Conservation (phyloP, 2,113 vertebrate species). For the Galeopterus variegatus region DNA sequence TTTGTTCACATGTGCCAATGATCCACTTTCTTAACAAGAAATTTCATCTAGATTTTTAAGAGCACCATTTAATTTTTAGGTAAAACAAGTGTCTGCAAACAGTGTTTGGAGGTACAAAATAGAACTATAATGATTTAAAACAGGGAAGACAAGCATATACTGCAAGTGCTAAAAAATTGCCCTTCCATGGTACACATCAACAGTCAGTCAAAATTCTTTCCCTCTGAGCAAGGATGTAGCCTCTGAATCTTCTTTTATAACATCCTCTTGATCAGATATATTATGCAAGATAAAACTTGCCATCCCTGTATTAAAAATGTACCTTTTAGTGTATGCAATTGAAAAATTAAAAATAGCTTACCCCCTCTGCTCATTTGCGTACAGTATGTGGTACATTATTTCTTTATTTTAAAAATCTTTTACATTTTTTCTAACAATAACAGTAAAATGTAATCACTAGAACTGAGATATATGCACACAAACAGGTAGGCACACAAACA, state of each 20-base stretch:
- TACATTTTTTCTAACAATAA: background rate
- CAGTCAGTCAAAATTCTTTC: background rate
- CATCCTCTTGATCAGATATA: background rate
- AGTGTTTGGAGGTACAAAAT: background rate
- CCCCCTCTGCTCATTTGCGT: background rate
- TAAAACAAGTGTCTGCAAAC: background rate
- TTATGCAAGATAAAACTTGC: background rate
- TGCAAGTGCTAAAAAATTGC: background rate
- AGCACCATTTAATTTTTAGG: background rate
- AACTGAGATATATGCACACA: background rate
- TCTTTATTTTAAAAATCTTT: background rate
- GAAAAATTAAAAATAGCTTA: background rate
- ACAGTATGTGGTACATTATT: background rate
- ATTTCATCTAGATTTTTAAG: background rate
- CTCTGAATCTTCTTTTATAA: background rate
- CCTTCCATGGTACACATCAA: too few species aligned
- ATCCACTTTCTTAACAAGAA: background rate
- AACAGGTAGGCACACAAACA: background rate
- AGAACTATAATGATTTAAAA: background rate
- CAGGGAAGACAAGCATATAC: background rate
- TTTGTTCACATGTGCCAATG: background rate
- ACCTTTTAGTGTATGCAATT: background rate
- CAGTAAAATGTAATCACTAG: background rate
- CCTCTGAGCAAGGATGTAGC: background rate
- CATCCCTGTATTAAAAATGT: background rate